Evolutionary conservation across 2,888 invertebrate species (phyloP).

Genomic region (Microdon myrmicae): DNA sequence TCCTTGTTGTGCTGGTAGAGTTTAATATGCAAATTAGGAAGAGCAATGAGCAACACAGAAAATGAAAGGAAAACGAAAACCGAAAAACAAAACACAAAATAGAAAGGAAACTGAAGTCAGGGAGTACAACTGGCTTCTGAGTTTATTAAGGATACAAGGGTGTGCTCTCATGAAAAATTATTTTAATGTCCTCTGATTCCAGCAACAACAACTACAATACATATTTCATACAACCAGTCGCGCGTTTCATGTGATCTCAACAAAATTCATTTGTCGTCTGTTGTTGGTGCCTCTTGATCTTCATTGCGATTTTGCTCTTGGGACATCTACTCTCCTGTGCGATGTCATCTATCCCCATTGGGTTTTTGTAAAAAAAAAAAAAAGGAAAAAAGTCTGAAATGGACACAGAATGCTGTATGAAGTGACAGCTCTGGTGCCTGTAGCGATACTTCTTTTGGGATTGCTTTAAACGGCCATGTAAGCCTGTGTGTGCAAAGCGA

Average conservation of each 20-base stretch:
- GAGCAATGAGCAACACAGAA: conserved; percentile 29
- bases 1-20: conserved; percentile 34
- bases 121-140: no score
- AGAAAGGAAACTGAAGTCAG: conserved; percentile 17
- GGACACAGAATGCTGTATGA: no score
- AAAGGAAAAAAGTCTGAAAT: conserved; percentile 17
- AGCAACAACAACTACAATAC: conserved; percentile 11
- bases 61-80: no score
- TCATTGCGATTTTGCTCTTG: conserved; percentile 4
- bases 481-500: conserved; percentile 1
- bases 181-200: conserved; percentile 49
- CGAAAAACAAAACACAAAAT: no score
- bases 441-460: conserved; percentile 7
- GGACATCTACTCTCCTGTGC: conserved; percentile 16
- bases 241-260: conserved; percentile 39
- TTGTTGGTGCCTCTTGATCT: no score
- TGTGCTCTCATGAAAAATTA: conserved; percentile 39
- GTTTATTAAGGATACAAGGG: conserved; percentile 41
- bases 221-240: conserved; percentile 18
- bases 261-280: conserved; percentile 38
- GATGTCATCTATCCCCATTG: conserved; percentile 30
- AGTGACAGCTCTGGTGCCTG: conserved; percentile 7
- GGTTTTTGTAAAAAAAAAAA: conserved; percentile 7
- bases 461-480: not conserved
- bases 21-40: conserved; percentile 51